These are phyloP conservation scores for Brevipalpus yothersi DNA, from an alignment of 1,140 invertebrate genomes.

Conservation along the genomic window DNA sequence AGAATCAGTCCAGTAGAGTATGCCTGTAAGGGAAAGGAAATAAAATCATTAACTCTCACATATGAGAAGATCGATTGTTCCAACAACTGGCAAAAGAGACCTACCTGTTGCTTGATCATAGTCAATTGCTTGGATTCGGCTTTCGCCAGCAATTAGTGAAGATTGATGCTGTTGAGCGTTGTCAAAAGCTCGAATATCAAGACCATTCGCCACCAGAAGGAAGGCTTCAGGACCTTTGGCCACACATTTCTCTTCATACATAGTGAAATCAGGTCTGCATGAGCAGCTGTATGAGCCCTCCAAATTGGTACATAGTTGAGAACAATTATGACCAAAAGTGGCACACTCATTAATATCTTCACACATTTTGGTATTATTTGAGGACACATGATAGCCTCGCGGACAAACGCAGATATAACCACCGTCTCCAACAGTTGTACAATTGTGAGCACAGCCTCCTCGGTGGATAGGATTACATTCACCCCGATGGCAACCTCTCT, in stretches of 20 bases:
- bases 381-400: constrained; percentile 52
- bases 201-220: constrained; percentile 35
- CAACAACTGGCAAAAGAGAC: background rate
- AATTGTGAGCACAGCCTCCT: constrained; percentile 81
- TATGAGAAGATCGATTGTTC: background rate
- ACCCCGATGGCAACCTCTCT: constrained; percentile 57
- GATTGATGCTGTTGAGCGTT: constrained; percentile 16
- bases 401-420: constrained; percentile 71
- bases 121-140: constrained; percentile 62
- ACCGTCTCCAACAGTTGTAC: constrained; percentile 36
- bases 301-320: constrained; percentile 71
- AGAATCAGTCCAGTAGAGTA: constrained; percentile 78
- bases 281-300: constrained; percentile 72
- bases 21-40: constrained; percentile 27
- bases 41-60: constrained; percentile 1
- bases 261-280: constrained; percentile 53
- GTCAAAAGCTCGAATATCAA: constrained; percentile 52
- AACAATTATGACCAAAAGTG: constrained; percentile 52
- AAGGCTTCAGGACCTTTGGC: constrained; percentile 20
- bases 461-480: constrained; percentile 39
- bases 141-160: constrained; percentile 45
- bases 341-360: constrained; percentile 73
- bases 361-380: constrained; percentile 24
- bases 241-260: constrained; percentile 12
- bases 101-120: constrained; percentile 35